Evolutionary conservation across 2,113 vertebrate genomes (phyloP), one percentile per base, ranked within the genome.

Genomic region (Cricetomys ansorgei): DNA sequence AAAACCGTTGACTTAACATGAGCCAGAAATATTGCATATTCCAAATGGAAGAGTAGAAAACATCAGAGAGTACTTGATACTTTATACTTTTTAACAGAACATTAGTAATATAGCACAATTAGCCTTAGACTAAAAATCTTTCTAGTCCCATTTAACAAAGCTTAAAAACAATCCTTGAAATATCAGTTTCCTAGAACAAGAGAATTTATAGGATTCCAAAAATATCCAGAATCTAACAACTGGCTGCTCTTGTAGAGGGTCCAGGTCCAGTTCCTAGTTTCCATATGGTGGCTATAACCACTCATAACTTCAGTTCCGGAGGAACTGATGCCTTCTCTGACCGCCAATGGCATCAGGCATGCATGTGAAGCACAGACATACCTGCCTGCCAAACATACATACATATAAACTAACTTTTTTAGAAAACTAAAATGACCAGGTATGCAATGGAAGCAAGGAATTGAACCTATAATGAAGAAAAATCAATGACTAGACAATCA

Each of bases 131-230:
- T 70, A 69, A 70, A 83, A 70, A 50, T 70, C 76, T 29, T 45
- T 76, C 34, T 94, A 13, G 69, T 81, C 45, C n/a, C n/a, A 93
- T 25, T 13, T 69, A 43, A 73, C 73, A 57, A 80, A 48, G 8
- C 8, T 80, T 90, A 80, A 96, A 94, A 87, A 34, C 57, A 80
- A 93, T 17, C 2, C 45, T 91, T 88, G 50, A 81, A 87, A 7
- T 72, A 70, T 79, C 65, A 93, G 5, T 88, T 96, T 45, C 50
- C 79, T 57, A 25, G 27, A 88, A 91, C 50, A 88, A 57, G 17
- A 87, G 57, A 69, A 83, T 91, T 91, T 80, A 87, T 27, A 86
- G 45, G 48, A 87, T 55, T 87, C 29, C 21, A 96, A 92, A 89
- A 94, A 88, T 62, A 94, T 76, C 25, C 23, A 59, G 75, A 31